Evolutionary conservation across 2,888 invertebrate species (phyloP).

Genomic region (Amblyjoppa proteus): DNA sequence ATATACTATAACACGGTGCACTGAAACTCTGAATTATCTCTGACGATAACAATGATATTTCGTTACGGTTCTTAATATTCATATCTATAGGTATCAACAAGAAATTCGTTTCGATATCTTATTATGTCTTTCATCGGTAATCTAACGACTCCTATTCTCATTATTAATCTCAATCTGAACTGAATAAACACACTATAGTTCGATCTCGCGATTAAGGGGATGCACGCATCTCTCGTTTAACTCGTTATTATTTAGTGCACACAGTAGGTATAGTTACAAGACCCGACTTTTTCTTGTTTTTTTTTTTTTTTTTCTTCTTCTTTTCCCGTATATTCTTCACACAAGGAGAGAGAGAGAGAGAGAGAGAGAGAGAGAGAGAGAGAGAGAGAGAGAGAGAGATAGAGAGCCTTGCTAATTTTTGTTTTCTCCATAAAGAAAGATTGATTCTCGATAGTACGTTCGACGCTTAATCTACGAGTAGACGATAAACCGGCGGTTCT

Average conservation of each 20-base stretch:
- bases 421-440: not conserved
- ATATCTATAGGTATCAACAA: slow-evolving; percentile 75
- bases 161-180: slow-evolving; percentile 18
- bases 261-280: not conserved
- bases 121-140: not conserved
- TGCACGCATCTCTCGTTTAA: slow-evolving; percentile 5
- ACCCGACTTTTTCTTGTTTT: not conserved
- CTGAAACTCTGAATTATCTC: slow-evolving; percentile 71
- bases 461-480: slow-evolving; percentile 25
- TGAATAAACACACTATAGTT: slow-evolving; percentile 33
- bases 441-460: slow-evolving; percentile 9
- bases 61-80: slow-evolving; percentile 62
- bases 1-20: slow-evolving; percentile 74
- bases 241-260: not conserved
- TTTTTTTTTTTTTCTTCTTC: not conserved
- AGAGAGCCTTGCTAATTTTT: slow-evolving; percentile 25
- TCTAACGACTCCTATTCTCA: not conserved
- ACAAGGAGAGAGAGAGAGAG: slow-evolving; percentile 33
- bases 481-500: slow-evolving; percentile 27
- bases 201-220: slow-evolving; percentile 14
- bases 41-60: slow-evolving; percentile 70
- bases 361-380: slow-evolving; percentile 32
- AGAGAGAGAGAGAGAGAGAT: slow-evolving; percentile 30
- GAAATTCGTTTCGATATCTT: slow-evolving; percentile 73
- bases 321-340: not conserved